Evolutionary conservation across 1,140 invertebrate species (phyloP).

Genomic region (Sitophilus oryzae): DNA sequence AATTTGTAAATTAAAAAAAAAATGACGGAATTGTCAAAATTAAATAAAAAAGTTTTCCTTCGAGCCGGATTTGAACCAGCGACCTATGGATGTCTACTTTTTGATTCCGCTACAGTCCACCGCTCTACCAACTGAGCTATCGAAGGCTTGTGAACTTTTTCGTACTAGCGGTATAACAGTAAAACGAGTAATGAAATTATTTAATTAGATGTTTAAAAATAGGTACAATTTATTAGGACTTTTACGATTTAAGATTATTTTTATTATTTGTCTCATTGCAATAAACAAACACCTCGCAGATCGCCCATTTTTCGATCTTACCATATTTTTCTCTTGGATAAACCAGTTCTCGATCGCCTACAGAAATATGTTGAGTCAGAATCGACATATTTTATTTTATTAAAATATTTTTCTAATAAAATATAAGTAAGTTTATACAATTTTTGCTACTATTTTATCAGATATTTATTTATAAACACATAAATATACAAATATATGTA

Average conservation of each 20-base stretch:
- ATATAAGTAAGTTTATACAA: too few relatives aligned
- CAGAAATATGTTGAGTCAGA: not conserved
- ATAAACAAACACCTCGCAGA: not conserved
- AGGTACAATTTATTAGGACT: too few relatives aligned
- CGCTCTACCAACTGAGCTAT: conserved; percentile 76
- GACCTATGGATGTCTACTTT: conserved; percentile 65
- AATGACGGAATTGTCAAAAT: too few relatives aligned
- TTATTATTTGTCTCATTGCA: not conserved
- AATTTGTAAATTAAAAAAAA: too few relatives aligned
- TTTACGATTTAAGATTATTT: too few relatives aligned
- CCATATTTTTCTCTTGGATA: not conserved
- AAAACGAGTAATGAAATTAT: too few relatives aligned
- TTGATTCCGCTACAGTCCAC: conserved; percentile 86
- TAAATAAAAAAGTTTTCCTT: too few relatives aligned
- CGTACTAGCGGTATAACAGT: too few relatives aligned
- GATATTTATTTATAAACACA: not conserved
- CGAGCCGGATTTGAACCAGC: conserved; percentile 66
- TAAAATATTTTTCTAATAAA: too few relatives aligned
- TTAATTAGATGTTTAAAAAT: too few relatives aligned
- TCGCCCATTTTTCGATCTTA: not conserved
- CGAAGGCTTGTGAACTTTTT: too few relatives aligned
- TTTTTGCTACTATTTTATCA: too few relatives aligned
- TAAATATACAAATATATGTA: not conserved
- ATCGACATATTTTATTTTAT: not conserved
- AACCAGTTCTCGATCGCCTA: not conserved